Base-by-base conservation (phyloP, 2,888 invertebrate species). In the Esperia sulphurella region DNA sequence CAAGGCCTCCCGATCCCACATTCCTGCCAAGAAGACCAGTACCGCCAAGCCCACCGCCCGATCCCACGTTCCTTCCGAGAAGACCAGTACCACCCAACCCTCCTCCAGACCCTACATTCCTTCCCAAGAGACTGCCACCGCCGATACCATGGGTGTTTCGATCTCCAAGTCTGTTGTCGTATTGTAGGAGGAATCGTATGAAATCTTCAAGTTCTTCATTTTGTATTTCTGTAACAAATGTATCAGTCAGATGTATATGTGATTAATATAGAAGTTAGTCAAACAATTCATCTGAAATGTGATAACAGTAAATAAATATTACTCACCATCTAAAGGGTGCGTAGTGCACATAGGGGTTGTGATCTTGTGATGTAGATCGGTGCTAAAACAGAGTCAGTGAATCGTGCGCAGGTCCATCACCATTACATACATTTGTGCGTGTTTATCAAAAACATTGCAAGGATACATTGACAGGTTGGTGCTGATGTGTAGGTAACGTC, bases 181-280 rank as follows among this genome's bases (percentile, higher is more conserved):
- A 78, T 55, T 71, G 73, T 30, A 75, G 48, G 7, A 86, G 70
- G 59, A 77, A 80, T 49, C 79, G 71, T 35, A 85, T 53, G 46
- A 82, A 73, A 44, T 84, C 74, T 58, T 81, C 81, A 10, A 79
- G 61, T 30, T 86, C 83, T 58, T 77, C 76, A 39, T 63, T 71
- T 61, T 79, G 75, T 58, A 68, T 76, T 50, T 78, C 88, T 88
- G 86, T 48, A 86, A 88, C 70, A 37, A 46, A 39, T n/a, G n/a
- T n/a, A n/a, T 2, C 35, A 10, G 3, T 35, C n/a, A 35, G n/a
- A 21, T 21, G 21, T n/a, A 35, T n/a, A 3, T 35, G 35, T 6
- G 10, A 3, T 4, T 31, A 31, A 2, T 10, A 9, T 5, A 31
- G 8, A 31, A 31, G 31, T 31, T 31, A 5, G 10, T 9, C 31